These are phyloP conservation scores for Athripsodes cinereus DNA, from an alignment of 2,888 invertebrate genomes.

Conservation along the genomic window DNA sequence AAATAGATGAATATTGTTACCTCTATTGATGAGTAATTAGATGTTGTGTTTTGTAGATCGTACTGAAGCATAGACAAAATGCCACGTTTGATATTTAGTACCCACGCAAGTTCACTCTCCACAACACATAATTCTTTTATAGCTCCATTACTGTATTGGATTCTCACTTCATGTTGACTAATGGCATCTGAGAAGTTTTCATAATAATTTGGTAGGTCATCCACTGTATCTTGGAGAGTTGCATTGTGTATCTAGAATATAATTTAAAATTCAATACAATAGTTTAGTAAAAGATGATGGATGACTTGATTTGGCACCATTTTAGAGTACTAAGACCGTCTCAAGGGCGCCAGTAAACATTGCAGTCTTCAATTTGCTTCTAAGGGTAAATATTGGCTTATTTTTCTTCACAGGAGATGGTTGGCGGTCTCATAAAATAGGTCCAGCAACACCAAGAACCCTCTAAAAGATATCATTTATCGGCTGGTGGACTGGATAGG, in stretches of 20 bases:
- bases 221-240: conserved; percentile 2
- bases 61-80: conserved; percentile 21
- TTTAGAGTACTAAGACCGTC: too few relatives aligned
- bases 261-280: not conserved
- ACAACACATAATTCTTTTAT: conserved; percentile 14
- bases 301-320: too few relatives aligned
- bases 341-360: too few relatives aligned
- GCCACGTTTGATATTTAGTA: conserved; percentile 17
- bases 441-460: too few relatives aligned
- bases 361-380: too few relatives aligned
- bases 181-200: conserved; percentile 5
- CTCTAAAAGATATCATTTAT: too few relatives aligned
- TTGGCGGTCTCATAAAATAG: too few relatives aligned
- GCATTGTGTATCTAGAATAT: conserved; percentile 7
- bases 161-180: conserved; percentile 3
- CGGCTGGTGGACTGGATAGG: too few relatives aligned
- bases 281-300: too few relatives aligned
- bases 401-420: too few relatives aligned
- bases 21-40: conserved; percentile 7
- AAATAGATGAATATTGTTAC: conserved; percentile 10
- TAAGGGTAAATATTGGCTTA: too few relatives aligned
- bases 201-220: not conserved
- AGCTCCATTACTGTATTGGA: conserved; percentile 12
- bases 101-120: conserved; percentile 14
- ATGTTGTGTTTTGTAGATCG: not conserved